phyloP scores from a whole-genome alignment of 1,140 invertebrate species.

The Drosophila parvula region DNA sequence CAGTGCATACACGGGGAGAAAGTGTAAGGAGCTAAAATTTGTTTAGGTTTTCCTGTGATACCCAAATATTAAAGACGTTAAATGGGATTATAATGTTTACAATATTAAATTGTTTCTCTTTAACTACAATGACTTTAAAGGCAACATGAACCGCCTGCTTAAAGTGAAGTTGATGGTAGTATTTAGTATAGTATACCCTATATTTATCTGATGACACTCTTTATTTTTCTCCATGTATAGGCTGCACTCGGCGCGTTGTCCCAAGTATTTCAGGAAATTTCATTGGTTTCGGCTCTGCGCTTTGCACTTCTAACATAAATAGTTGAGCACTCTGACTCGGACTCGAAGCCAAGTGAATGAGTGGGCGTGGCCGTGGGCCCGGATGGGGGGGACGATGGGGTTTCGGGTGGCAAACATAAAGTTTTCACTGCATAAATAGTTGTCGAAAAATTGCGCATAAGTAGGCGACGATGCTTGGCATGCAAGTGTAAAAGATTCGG shows the following conservation, averaged over 20 bases:
- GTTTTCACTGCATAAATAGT: constrained; percentile 69
- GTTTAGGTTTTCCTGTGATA: too few relatives aligned
- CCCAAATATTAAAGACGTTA: too few relatives aligned
- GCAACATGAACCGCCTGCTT: not conserved
- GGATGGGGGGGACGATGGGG: not conserved
- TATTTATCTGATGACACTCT: not conserved
- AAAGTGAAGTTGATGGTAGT: too few relatives aligned
- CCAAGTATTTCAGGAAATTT: constrained; percentile 78
- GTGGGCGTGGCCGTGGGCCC: constrained; percentile 18
- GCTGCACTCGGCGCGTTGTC: constrained; percentile 78
- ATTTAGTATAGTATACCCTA: not conserved
- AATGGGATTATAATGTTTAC: too few relatives aligned
- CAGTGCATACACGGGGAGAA: constrained; percentile 15
- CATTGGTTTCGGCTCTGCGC: constrained; percentile 78
- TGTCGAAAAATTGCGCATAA: constrained; percentile 72
- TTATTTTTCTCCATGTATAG: constrained; percentile 9
- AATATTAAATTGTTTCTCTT: not conserved
- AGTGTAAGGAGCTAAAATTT: not conserved
- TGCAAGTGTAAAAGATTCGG: constrained; percentile 74
- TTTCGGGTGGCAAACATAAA: constrained; percentile 54
- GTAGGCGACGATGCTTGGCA: constrained; percentile 68
- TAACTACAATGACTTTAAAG: not conserved
- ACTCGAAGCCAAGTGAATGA: constrained; percentile 49
- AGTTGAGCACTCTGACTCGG: constrained; percentile 66
- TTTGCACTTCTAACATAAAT: constrained; percentile 74